Percentiles rank a stretch among this genome's conserved stretches.
Conservation (phyloP, 2,797 vertebrate species). For the Micromesistius poutassou region DNA sequence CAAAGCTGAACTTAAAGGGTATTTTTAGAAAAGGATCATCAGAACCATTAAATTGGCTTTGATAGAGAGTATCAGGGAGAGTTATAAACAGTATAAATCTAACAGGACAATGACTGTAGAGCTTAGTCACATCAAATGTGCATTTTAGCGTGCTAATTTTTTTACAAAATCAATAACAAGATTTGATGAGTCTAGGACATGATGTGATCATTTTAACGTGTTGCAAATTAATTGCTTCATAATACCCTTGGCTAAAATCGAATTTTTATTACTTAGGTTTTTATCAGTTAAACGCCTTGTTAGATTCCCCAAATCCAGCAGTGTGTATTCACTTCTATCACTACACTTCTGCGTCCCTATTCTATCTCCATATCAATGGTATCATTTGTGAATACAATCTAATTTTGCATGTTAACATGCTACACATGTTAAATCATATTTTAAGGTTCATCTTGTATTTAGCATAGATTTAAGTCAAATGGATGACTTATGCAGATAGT, state of each 20-base stretch:
- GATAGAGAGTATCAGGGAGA: constrained; percentile 33
- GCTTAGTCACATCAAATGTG: constrained; percentile 36
- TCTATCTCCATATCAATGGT: too few species aligned
- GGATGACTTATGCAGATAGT: too few species aligned
- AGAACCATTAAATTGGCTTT: constrained; percentile 60
- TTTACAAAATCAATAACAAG: constrained; percentile 22
- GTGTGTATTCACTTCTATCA: too few species aligned
- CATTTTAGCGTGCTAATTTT: background rate
- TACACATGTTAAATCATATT: too few species aligned
- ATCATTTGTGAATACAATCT: too few species aligned
- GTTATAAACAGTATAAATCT: constrained; percentile 43
- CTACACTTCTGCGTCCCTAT: too few species aligned
- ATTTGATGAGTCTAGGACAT: background rate
- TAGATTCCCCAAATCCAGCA: background rate
- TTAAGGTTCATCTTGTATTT: too few species aligned
- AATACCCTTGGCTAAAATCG: constrained; percentile 5
- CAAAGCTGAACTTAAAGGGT: constrained; percentile 27
- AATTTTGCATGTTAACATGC: too few species aligned
- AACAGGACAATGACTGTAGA: constrained; percentile 44
- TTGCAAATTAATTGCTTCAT: constrained; percentile 17
- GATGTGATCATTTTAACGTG: background rate
- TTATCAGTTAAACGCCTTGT: background rate
- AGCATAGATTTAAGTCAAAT: too few species aligned
- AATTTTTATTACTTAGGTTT: constrained; percentile 2
- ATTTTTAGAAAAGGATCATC: constrained; percentile 48